phyloP scores from a whole-genome alignment of 2,113 vertebrate genomes.

The Natator depressus region DNA sequence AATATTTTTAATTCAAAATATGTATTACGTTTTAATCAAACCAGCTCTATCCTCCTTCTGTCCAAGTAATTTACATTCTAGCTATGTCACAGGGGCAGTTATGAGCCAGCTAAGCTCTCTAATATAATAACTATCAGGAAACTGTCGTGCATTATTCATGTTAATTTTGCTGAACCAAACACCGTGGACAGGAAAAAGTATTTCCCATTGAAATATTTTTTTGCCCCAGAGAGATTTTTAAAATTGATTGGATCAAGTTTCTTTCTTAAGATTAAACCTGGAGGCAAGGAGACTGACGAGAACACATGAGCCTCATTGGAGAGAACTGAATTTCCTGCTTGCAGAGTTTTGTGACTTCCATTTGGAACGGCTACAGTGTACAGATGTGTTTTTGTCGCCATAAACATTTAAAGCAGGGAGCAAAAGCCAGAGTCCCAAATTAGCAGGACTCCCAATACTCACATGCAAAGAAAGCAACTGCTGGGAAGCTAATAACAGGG shows the following conservation, averaged over 20 bases:
- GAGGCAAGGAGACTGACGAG: slow-evolving; percentile 7
- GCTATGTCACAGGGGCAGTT: slow-evolving; percentile 74
- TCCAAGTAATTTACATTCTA: slow-evolving; percentile 74
- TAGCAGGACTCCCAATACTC: background rate
- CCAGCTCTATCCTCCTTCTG: slow-evolving; percentile 52
- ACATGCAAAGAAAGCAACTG: background rate
- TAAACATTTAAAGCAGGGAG: slow-evolving; percentile 1
- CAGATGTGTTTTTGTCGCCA: background rate
- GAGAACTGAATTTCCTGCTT: background rate
- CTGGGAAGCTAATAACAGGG: background rate
- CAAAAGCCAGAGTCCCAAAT: background rate
- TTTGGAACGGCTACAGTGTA: background rate
- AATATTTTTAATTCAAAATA: slow-evolving; percentile 72
- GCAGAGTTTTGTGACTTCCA: slow-evolving; percentile 19
- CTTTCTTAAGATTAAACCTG: slow-evolving; percentile 57
- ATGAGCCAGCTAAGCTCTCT: slow-evolving; percentile 77
- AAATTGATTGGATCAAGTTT: slow-evolving; percentile 54
- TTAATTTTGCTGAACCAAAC: slow-evolving; percentile 80
- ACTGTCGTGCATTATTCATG: slow-evolving; percentile 83
- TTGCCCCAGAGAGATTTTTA: slow-evolving; percentile 71
- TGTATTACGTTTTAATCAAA: slow-evolving; percentile 78
- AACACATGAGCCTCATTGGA: background rate
- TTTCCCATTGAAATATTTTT: slow-evolving; percentile 69
- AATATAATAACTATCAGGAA: slow-evolving; percentile 80
- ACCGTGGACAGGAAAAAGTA: slow-evolving; percentile 67